Conservation (phyloP, 2,888 invertebrate genomes). For the Chrysolina oricalcia region DNA sequence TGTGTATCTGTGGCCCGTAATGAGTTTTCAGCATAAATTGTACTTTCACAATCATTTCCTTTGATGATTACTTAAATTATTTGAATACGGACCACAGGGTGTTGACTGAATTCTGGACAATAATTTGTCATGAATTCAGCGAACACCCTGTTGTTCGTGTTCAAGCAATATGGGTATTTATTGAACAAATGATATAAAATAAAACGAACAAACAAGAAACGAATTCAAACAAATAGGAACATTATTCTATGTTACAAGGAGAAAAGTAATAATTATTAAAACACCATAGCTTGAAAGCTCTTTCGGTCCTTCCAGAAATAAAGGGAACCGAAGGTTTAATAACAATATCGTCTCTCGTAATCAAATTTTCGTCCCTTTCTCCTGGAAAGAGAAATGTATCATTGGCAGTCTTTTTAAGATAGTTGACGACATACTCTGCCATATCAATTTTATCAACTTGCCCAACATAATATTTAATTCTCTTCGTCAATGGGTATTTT, state of each 20-base stretch:
- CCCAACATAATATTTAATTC: slow-evolving; percentile 10
- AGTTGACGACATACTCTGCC: too few species aligned
- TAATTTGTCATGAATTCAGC: too few species aligned
- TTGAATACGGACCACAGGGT: too few species aligned
- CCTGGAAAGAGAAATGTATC: not conserved
- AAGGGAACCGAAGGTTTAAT: slow-evolving; percentile 7
- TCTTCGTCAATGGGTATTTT: not conserved
- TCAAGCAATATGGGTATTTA: too few species aligned
- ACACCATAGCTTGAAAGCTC: slow-evolving; percentile 16
- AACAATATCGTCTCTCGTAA: slow-evolving; percentile 20
- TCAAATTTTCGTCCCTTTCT: slow-evolving; percentile 6
- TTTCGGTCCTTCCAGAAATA: slow-evolving; percentile 15
- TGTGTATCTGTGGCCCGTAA: too few species aligned
- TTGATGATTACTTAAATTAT: too few species aligned
- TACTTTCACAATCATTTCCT: too few species aligned
- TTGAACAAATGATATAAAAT: not conserved
- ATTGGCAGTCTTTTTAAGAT: not conserved
- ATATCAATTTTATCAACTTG: slow-evolving; percentile 13
- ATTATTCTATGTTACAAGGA: too few species aligned
- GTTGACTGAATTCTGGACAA: too few species aligned
- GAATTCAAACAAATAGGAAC: slow-evolving; percentile 25
- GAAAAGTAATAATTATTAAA: slow-evolving; percentile 21
- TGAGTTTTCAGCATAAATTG: too few species aligned
- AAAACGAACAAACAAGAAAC: not conserved
- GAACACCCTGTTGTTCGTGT: too few species aligned